These are phyloP conservation scores for Dufourea novaeangliae DNA, from an alignment of 1,140 invertebrate species.

Conservation along the genomic window DNA sequence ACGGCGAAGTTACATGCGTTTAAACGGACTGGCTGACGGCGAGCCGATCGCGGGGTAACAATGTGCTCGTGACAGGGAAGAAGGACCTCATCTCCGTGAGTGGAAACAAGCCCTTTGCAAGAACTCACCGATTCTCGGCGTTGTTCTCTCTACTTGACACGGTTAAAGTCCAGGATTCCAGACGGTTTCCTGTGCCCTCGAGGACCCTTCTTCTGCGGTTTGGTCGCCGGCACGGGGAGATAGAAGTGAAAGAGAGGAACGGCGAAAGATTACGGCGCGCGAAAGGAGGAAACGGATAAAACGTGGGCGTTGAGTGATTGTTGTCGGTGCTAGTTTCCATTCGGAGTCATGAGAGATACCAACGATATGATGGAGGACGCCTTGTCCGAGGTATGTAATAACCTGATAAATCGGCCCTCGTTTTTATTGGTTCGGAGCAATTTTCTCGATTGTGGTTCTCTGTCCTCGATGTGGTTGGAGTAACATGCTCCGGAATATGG, in stretches of 20 bases:
- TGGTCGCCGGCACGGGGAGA: background rate
- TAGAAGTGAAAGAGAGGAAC: background rate
- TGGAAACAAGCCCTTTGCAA: too few species aligned
- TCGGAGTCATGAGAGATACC: slow-evolving; percentile 69
- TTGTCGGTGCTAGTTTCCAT: slow-evolving; percentile 70
- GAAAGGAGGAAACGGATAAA: slow-evolving; percentile 49
- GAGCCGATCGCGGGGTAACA: slow-evolving; percentile 25
- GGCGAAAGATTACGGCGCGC: slow-evolving; percentile 20
- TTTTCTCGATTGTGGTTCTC: too few species aligned
- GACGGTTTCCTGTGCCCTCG: too few species aligned
- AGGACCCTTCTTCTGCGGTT: slow-evolving; percentile 24
- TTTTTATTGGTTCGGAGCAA: background rate
- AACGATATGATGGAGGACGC: slow-evolving; percentile 71
- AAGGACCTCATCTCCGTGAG: too few species aligned
- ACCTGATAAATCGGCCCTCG: slow-evolving; percentile 8
- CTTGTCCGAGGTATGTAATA: slow-evolving; percentile 69
- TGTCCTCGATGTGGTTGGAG: too few species aligned
- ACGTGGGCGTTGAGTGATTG: slow-evolving; percentile 70
- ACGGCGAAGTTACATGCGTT: slow-evolving; percentile 54
- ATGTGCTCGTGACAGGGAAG: slow-evolving; percentile 62
- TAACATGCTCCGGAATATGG: too few species aligned
- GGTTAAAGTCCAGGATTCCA: too few species aligned
- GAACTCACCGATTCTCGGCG: too few species aligned
- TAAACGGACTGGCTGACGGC: slow-evolving; percentile 25
- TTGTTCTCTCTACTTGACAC: too few species aligned